These are phyloP conservation scores for Ctenosaura bakeri DNA, from an alignment of 2,797 vertebrate genomes.

Conservation along the genomic window DNA sequence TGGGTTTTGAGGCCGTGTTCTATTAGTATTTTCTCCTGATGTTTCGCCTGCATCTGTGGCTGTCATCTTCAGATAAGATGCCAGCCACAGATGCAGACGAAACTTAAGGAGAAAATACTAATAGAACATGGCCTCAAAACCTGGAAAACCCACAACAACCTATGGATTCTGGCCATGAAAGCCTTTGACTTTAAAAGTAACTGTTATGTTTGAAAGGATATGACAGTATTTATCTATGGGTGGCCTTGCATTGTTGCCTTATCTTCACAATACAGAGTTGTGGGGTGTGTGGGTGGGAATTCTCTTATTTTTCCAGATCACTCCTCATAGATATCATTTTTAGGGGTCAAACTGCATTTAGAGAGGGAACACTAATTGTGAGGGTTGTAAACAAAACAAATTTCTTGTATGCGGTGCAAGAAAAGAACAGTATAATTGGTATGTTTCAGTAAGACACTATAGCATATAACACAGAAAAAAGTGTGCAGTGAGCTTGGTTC, in stretches of 20 bases:
- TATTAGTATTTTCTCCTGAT: no score
- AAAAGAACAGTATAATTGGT: neutral
- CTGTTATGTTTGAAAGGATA: neutral
- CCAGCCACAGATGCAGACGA: no score
- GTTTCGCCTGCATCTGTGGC: no score
- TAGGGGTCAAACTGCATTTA: neutral
- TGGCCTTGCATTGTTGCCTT: constrained; percentile 10
- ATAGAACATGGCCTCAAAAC: no score
- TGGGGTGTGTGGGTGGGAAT: no score
- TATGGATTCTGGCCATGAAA: no score
- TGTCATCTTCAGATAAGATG: no score
- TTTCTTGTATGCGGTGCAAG: neutral
- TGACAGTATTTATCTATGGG: neutral
- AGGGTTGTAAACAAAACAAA: neutral
- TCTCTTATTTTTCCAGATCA: neutral
- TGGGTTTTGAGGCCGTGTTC: no score
- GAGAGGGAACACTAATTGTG: constrained; percentile 1
- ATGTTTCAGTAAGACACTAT: neutral
- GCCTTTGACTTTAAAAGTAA: no score
- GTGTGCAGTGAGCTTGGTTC: neutral
- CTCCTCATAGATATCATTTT: neutral
- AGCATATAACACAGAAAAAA: neutral
- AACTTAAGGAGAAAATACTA: no score
- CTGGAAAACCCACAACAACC: no score
- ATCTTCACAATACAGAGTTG: neutral